These are phyloP conservation scores for Amphipoea oculea DNA, from an alignment of 2,888 invertebrate species.

Conservation along the genomic window DNA sequence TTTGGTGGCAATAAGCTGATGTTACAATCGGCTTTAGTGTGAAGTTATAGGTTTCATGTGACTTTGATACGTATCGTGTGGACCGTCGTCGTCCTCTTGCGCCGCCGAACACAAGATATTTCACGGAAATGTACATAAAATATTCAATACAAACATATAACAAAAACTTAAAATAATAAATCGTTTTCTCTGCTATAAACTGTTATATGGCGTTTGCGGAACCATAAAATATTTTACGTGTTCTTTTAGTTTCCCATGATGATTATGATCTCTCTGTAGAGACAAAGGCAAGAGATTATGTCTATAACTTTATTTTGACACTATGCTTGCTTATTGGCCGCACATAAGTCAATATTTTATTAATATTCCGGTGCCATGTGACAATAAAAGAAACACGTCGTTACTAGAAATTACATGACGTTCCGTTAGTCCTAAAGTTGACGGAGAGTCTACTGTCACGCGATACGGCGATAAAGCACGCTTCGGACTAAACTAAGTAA, in stretches of 20 bases:
- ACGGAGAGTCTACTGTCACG: conserved; percentile 85
- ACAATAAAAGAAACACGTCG: conserved; percentile 88
- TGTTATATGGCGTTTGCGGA: conserved; percentile 52
- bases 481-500: conserved; percentile 74
- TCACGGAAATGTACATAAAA: conserved; percentile 38
- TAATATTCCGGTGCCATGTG: conserved; percentile 68
- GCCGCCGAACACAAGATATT: conserved; percentile 15
- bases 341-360: conserved; percentile 71
- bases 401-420: conserved; percentile 88
- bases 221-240: conserved; percentile 59
- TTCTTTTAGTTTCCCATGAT: conserved; percentile 59
- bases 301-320: conserved; percentile 41
- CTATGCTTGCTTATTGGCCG: conserved; percentile 62
- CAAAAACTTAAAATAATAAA: conserved; percentile 56
- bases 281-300: conserved; percentile 46
- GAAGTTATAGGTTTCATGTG: conserved; percentile 80
- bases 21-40: conserved; percentile 85
- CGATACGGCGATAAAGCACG: conserved; percentile 84
- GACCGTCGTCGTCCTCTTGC: conserved; percentile 52
- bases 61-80: conserved; percentile 74
- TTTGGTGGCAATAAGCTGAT: conserved; percentile 88
- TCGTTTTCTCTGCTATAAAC: conserved; percentile 62
- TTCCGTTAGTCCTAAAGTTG: conserved; percentile 83
- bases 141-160: conserved; percentile 47
- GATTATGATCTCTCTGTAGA: conserved; percentile 54